These are phyloP conservation scores for Pangasius macronema DNA, from an alignment of 2,797 vertebrate genomes.

Conservation along the genomic window DNA sequence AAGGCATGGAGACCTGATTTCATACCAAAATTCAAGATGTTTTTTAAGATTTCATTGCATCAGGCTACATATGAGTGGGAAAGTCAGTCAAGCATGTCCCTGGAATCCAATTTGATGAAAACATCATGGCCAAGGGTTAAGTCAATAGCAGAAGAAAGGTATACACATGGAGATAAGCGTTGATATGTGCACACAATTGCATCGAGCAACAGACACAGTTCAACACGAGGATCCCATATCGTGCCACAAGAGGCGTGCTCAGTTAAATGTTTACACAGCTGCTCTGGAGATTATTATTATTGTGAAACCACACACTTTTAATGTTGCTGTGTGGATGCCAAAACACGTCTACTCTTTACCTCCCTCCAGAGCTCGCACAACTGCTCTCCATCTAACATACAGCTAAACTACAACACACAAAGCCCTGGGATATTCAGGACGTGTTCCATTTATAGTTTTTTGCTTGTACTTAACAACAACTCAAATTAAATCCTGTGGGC, in stretches of 20 bases:
- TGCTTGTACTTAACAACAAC: slow-evolving; percentile 7
- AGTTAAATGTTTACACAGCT: slow-evolving; percentile 85
- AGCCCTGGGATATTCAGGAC: slow-evolving; percentile 29
- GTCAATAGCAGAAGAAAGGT: slow-evolving; percentile 58
- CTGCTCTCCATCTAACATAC: slow-evolving; percentile 54
- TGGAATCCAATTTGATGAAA: slow-evolving; percentile 42
- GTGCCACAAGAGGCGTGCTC: slow-evolving; percentile 79
- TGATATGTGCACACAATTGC: slow-evolving; percentile 66
- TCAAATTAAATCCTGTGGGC: slow-evolving; percentile 6
- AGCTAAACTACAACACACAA: slow-evolving; percentile 70
- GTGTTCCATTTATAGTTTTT: not conserved
- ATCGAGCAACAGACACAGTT: slow-evolving; percentile 71
- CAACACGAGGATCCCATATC: slow-evolving; percentile 79
- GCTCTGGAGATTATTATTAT: slow-evolving; percentile 84
- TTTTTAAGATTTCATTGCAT: not conserved
- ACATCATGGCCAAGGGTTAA: slow-evolving; percentile 46
- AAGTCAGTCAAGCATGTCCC: not conserved
- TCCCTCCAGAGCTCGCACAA: slow-evolving; percentile 54
- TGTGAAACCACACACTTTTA: slow-evolving; percentile 83
- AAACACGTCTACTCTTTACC: slow-evolving; percentile 70
- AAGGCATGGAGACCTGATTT: not conserved
- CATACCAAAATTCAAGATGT: not conserved
- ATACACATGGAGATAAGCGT: slow-evolving; percentile 55
- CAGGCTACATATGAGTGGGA: not conserved
- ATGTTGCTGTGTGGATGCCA: slow-evolving; percentile 81